A percentile compares a stretch with the other conserved stretches of the same genome.
phyloP scores from a whole-genome alignment of 2,797 vertebrate species.

The Acestrorhynchus altus region DNA sequence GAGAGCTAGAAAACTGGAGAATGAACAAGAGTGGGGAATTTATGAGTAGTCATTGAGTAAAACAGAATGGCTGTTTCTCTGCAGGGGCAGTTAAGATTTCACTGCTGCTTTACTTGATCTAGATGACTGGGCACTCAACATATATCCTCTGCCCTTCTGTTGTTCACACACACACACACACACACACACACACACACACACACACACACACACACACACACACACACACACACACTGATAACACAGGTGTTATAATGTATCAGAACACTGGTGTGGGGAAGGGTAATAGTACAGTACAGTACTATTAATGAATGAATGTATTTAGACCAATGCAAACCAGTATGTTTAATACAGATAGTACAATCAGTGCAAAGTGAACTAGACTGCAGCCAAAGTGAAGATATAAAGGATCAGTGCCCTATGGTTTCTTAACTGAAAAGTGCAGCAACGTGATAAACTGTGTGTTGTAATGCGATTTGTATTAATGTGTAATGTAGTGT shows the following conservation, averaged over 20 bases:
- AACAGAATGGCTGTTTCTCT: conserved; percentile 1
- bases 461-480: conserved; percentile 7
- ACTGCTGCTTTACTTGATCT: conserved; percentile 24
- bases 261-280: neutral
- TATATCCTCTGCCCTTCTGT: neutral
- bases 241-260: neutral
- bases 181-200: neutral
- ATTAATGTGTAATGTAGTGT: conserved; percentile 21
- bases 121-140: neutral
- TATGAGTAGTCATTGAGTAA: neutral
- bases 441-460: neutral
- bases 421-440: neutral
- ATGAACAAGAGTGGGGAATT: neutral
- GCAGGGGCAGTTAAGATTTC: conserved; percentile 5
- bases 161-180: neutral
- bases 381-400: neutral
- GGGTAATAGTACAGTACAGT: no score
- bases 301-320: neutral
- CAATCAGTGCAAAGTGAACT: neutral
- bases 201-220: neutral
- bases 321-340: neutral
- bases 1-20: neutral
- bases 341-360: neutral
- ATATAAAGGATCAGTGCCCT: neutral
- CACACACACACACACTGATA: neutral